Percentiles rank a stretch among this genome's conserved stretches.
phyloP scores from a whole-genome alignment of 2,797 vertebrate species.

The Manis pentadactyla region DNA sequence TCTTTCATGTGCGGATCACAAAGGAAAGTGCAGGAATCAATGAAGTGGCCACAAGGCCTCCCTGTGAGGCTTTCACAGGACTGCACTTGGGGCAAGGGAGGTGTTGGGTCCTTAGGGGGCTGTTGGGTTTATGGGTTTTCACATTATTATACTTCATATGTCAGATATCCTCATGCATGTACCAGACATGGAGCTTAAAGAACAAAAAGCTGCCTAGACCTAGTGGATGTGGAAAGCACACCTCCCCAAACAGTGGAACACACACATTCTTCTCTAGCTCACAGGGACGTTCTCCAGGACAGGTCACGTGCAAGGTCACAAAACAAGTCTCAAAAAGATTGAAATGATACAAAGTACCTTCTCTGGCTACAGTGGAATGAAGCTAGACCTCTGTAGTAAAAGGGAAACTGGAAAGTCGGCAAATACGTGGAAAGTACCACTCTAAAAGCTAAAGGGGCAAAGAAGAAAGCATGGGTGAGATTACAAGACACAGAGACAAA shows the following conservation, averaged over 20 bases:
- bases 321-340: background rate
- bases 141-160: fast-evolving
- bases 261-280: background rate
- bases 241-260: no score
- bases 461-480: background rate
- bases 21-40: no score
- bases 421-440: background rate
- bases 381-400: background rate
- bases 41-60: no score
- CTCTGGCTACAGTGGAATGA: background rate
- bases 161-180: background rate
- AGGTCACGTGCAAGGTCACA: background rate
- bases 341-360: background rate
- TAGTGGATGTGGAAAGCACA: no score
- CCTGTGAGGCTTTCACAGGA: no score
- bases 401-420: background rate
- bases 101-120: no score
- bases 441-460: background rate
- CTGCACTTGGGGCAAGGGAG: no score
- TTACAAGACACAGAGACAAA: background rate
- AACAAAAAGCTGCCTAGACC: background rate
- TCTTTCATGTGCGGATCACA: no score
- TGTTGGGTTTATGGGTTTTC: background rate
- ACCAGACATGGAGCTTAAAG: background rate
- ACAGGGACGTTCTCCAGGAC: background rate